phyloP scores from a whole-genome alignment of 64 coral and sea anemone genomes.

The Trachythela sp. region DNA sequence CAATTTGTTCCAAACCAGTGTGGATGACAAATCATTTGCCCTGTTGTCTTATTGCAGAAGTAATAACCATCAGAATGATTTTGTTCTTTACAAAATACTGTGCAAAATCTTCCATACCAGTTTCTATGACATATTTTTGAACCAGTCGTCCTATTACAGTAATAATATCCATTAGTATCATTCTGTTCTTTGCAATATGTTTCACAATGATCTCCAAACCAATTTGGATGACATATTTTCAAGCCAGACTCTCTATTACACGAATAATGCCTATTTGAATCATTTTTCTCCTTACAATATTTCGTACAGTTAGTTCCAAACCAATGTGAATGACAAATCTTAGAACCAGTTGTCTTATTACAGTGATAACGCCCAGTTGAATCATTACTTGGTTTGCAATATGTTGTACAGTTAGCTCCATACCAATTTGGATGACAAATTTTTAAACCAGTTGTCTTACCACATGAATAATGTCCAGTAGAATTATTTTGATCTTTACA shows the following conservation, averaged over 20 bases:
- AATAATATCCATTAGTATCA: slow-evolving; percentile 7
- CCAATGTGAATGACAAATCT: slow-evolving; percentile 31
- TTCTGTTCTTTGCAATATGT: neutral
- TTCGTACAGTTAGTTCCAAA: slow-evolving; percentile 1
- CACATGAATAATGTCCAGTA: slow-evolving; percentile 37
- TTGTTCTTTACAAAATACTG: too few species aligned
- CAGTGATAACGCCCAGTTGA: slow-evolving; percentile 20
- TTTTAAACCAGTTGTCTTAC: slow-evolving; percentile 37
- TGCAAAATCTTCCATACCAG: too few species aligned
- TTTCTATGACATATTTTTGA: slow-evolving; percentile 9
- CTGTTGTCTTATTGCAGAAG: too few species aligned
- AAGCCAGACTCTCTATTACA: neutral
- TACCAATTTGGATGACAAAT: slow-evolving; percentile 43
- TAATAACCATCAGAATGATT: too few species aligned
- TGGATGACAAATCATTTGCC: neutral
- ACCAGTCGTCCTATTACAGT: slow-evolving; percentile 27
- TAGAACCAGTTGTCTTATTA: slow-evolving; percentile 36
- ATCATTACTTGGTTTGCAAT: slow-evolving; percentile 36
- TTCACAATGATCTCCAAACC: slow-evolving; percentile 22
- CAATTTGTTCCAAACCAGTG: slow-evolving; percentile 41
- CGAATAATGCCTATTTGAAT: neutral
- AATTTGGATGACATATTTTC: slow-evolving; percentile 25
- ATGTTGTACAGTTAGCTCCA: slow-evolving; percentile 26
- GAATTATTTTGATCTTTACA: slow-evolving; percentile 19
- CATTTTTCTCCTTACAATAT: neutral